Conservation (phyloP, 2,888 invertebrate species). For the Tortricodes alternella region DNA sequence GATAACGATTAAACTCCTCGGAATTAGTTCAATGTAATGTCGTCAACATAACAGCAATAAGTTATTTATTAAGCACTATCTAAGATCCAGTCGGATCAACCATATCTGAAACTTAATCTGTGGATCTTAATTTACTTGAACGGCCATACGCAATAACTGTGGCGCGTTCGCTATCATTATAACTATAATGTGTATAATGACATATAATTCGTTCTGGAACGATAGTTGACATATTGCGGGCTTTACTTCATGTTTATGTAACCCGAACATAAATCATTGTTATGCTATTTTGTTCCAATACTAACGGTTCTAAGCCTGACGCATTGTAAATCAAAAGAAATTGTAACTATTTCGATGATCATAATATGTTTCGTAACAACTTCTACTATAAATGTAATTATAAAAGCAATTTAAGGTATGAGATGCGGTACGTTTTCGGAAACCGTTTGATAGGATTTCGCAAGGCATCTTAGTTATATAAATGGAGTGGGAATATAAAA, state of each 20-base stretch:
- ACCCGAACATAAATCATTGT: not conserved
- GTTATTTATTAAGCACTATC: slow-evolving; percentile 22
- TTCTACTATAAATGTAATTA: no score
- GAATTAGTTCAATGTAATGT: not conserved
- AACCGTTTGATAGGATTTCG: no score
- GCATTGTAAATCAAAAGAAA: no score
- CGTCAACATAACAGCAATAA: slow-evolving; percentile 11
- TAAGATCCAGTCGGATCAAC: slow-evolving; percentile 31
- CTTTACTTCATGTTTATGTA: not conserved
- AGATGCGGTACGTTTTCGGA: no score
- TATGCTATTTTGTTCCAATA: not conserved
- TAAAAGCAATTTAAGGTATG: no score
- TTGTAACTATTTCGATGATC: no score
- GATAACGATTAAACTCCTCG: no score
- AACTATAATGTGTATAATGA: slow-evolving; percentile 17
- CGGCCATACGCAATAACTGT: slow-evolving; percentile 30
- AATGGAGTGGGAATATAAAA: no score
- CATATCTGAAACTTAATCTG: slow-evolving; percentile 40
- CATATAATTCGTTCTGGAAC: slow-evolving; percentile 15
- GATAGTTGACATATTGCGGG: slow-evolving; percentile 14
- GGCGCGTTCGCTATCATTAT: slow-evolving; percentile 23
- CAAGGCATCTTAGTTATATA: no score
- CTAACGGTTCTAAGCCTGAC: no score
- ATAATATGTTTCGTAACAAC: no score
- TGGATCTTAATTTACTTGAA: slow-evolving; percentile 43